Evolutionary conservation across 2,888 invertebrate genomes (phyloP).

Genomic region (Abrostola triplasia): DNA sequence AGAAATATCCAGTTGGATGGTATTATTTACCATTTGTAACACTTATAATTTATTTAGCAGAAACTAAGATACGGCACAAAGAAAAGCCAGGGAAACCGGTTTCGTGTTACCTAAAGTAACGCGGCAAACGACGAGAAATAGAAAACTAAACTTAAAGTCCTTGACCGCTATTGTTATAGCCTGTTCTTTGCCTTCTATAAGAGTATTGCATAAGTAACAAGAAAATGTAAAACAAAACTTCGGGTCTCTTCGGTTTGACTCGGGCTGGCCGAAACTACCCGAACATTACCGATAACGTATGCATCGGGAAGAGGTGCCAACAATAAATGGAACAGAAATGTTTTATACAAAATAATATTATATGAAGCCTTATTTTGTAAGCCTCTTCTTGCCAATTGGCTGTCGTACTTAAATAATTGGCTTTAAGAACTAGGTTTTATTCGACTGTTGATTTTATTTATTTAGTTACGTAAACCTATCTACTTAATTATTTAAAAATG

Average conservation of each 20-base stretch:
- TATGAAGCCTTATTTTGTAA: no score
- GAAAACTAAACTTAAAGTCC: conserved; percentile 36
- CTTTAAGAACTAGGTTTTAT: no score
- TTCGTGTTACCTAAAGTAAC: conserved; percentile 31
- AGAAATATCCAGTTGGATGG: neutral
- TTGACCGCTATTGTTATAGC: conserved; percentile 25
- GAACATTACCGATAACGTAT: neutral
- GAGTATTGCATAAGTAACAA: conserved; percentile 21
- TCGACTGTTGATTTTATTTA: no score
- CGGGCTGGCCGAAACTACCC: neutral
- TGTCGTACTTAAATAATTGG: no score
- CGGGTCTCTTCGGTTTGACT: conserved; percentile 3
- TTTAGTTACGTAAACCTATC: no score
- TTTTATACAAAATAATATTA: no score
- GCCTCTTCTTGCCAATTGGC: no score
- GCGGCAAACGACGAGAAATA: conserved; percentile 31
- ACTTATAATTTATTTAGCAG: conserved; percentile 13
- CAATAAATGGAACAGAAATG: neutral
- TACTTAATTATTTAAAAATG: no score
- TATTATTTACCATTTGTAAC: conserved; percentile 9
- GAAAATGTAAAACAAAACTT: conserved; percentile 7
- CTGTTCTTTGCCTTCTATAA: conserved; percentile 17
- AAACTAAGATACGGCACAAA: conserved; percentile 27
- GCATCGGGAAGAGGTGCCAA: conserved; percentile 1
- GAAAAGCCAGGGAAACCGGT: conserved; percentile 25